Percentiles rank a stretch among this genome's conserved stretches.
These are phyloP conservation scores for Lemur catta DNA, from an alignment of 2,797 vertebrate genomes.

Conservation along the genomic window DNA sequence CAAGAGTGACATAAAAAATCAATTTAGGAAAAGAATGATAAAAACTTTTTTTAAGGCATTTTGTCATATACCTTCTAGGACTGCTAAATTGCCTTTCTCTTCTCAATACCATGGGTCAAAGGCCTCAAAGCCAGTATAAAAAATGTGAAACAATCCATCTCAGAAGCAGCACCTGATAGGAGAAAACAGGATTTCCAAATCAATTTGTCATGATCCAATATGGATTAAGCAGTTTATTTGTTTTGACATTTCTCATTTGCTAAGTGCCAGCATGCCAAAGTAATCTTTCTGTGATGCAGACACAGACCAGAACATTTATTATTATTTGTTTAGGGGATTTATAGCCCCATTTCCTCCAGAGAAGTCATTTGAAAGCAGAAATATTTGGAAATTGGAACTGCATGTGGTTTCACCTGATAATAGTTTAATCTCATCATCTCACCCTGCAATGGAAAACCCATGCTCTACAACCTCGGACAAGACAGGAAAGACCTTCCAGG, in stretches of 20 bases:
- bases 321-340: slow-evolving; percentile 74
- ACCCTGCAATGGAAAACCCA: background rate
- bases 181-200: slow-evolving; percentile 83
- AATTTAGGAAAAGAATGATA: slow-evolving; percentile 73
- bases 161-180: slow-evolving; percentile 73
- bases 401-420: slow-evolving; percentile 62
- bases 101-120: slow-evolving; percentile 74
- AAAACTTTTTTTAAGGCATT: slow-evolving; percentile 70
- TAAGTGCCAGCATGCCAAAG: slow-evolving; percentile 73
- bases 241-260: slow-evolving; percentile 84
- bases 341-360: slow-evolving; percentile 46
- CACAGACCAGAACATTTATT: slow-evolving; percentile 72
- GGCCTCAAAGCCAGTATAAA: slow-evolving; percentile 65
- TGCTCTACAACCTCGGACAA: background rate
- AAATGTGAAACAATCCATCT: slow-evolving; percentile 80
- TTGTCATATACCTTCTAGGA: slow-evolving; percentile 64
- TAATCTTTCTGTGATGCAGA: slow-evolving; percentile 73
- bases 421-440: slow-evolving; percentile 52
- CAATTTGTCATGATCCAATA: slow-evolving; percentile 80
- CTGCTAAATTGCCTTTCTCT: slow-evolving; percentile 76
- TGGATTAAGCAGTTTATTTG: slow-evolving; percentile 82
- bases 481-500: background rate
- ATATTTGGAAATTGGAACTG: slow-evolving; percentile 64
- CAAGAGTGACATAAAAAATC: slow-evolving; percentile 59
- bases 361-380: slow-evolving; percentile 69